These are phyloP conservation scores for Xylota sylvarum DNA, from an alignment of 2,888 invertebrate species.

Conservation along the genomic window DNA sequence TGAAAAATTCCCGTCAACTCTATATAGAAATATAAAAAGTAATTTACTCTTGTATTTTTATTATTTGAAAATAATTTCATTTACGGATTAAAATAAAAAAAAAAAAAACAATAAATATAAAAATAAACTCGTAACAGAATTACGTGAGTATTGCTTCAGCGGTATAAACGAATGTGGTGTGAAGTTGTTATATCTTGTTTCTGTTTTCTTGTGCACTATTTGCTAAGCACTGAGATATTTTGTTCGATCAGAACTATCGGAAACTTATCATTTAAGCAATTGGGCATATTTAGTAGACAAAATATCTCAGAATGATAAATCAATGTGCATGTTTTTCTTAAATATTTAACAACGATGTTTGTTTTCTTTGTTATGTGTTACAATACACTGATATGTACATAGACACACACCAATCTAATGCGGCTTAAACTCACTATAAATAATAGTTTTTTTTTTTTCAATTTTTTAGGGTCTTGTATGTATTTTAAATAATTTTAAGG, in stretches of 20 bases:
- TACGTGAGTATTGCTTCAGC: conserved; percentile 69
- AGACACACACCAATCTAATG: not conserved
- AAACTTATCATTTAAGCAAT: not conserved
- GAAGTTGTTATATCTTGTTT: conserved; percentile 50
- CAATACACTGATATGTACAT: conserved; percentile 18
- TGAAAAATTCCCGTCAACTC: conserved; percentile 61
- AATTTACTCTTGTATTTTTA: conserved; percentile 70
- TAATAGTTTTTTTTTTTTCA: conserved; percentile 18
- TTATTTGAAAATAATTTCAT: conserved; percentile 66
- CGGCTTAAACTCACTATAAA: conserved; percentile 20
- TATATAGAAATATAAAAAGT: conserved; percentile 69
- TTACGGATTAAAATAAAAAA: conserved; percentile 14
- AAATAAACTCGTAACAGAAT: conserved; percentile 62
- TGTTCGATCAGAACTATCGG: conserved; percentile 18
- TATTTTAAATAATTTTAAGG: not conserved
- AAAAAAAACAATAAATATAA: conserved; percentile 1
- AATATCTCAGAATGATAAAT: conserved; percentile 58
- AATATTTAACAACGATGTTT: conserved; percentile 13
- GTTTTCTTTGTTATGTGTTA: conserved; percentile 39
- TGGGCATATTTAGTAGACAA: conserved; percentile 13
- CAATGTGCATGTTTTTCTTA: conserved; percentile 62
- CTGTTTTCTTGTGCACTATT: conserved; percentile 49
- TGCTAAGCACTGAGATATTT: conserved; percentile 58
- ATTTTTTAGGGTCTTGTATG: not conserved
- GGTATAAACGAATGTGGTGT: conserved; percentile 69